Evolutionary conservation across 2,113 vertebrate genomes (phyloP), one percentile per base, ranked within the genome.

Genomic region (Tachysurus fulvidraco): DNA sequence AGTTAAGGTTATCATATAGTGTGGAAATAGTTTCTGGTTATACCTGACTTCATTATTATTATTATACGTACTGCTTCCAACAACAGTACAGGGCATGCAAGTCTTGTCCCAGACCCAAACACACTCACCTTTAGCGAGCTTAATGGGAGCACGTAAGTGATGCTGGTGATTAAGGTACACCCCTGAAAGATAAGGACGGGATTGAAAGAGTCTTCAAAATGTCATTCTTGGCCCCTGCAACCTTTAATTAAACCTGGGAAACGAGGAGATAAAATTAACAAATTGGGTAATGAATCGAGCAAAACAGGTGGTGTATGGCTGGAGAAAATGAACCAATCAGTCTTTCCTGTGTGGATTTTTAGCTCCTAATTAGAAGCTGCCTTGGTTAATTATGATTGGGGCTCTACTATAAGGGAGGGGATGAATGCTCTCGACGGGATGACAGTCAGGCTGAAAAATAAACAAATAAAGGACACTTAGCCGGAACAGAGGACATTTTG

Each of bases 321-420:
- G 92, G 93, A 89, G 93, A 93, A 95, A 95, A 95, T 93, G 91
- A 94, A 95, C 93, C 93, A 95, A 96, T 96, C 95, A 95, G 92
- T 95, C 92, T 93, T 94, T 92, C 92, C 94, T 94, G 93, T 85
- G 90, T 92, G 93, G 92, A 95, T 93, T 94, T 95, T 94, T 93
- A 94, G 93, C 91, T 93, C 83, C 93, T 95, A 95, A 95, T 96
- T 95, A 95, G 95, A 94, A 85, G 91, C 92, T 94, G 94, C 94
- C 93, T 93, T 92, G 89, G 93, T 93, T 95, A 95, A 95, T 96
- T 95, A 96, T 95, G 93, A 95, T 94, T 94, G 93, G 93, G 93
- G 93, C 93, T 93, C 91, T 91, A 92, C 87, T 93, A 90, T 85
- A 92, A 86, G 79, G 69, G 64, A 46, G 55, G 52, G 19, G n/a